Base-by-base conservation (phyloP, 2,113 vertebrate species). In the Brachyhypopomus gauderio region DNA sequence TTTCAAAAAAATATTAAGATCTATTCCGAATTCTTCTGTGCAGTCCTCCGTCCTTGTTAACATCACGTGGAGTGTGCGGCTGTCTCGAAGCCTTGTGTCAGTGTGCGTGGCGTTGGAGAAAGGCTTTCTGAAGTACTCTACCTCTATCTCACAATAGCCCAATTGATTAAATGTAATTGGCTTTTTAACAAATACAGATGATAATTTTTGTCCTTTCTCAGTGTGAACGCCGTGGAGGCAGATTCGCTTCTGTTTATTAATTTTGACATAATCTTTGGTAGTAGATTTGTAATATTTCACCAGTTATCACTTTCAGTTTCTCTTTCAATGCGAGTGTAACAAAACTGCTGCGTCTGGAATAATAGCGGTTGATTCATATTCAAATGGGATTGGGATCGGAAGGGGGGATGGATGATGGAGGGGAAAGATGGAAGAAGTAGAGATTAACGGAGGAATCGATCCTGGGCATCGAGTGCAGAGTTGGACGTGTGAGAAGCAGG, bases 131-230 rank as follows among this genome's bases (percentile, higher is more conserved):
- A 84, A 59, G 71, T 84, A 85, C 87, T 87, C 77, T 41, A 66
- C 78, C n/a, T 81, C 79, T 87, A 86, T 91, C 84, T 84, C 87
- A 85, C 85, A 41, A 63, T 86, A 86, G 84, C 79, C 71, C 77
- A 87, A 90, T 87, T 86, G 89, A 92, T 91, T 89, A 88, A 90
- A 84, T 74, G 72, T 85, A 89, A 91, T 90, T 86, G 58, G 72
- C 7, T 87, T 89, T 89, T 89, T 88, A 89, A 90, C 90, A 90
- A 88, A 91, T 88, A 89, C 87, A 90, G 88, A 91, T 90, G 22
- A 86, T 88, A 74, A 72, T 80, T 77, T 80, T 83, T 60, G 0
- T 64, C 81, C 69, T 52, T 75, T 5, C 45, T 25, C 17, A 30
- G 30, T 77, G 56, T 64, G 79, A 84, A 84, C 75, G 63, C 16